phyloP scores from a whole-genome alignment of 2,113 vertebrate species.

The Pycnonotus jocosus region DNA sequence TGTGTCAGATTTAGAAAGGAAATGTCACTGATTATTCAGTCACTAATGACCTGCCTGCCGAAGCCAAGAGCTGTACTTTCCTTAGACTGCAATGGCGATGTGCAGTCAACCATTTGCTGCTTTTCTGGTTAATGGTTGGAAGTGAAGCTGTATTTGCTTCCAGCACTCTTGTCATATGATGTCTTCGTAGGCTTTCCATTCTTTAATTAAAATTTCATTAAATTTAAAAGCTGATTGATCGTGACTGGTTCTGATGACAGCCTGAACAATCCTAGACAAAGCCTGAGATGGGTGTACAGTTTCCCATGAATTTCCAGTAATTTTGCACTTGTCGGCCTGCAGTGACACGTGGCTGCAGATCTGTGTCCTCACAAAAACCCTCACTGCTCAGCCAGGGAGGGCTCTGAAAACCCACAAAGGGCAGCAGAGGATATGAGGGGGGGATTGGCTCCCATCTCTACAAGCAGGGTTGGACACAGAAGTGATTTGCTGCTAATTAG shows the following conservation, averaged over 20 bases:
- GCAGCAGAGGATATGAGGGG: neutral
- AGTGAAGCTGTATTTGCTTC: slow-evolving; percentile 53
- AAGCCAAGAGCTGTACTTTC: slow-evolving; percentile 48
- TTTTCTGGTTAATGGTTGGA: slow-evolving; percentile 45
- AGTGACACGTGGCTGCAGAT: neutral
- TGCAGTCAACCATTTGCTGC: slow-evolving; percentile 50
- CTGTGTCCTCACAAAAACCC: neutral
- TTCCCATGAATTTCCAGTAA: neutral
- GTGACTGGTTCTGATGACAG: neutral
- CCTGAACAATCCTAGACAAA: neutral
- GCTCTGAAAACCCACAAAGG: neutral
- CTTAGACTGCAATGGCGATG: slow-evolving; percentile 36
- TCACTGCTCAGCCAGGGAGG: neutral
- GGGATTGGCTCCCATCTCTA: neutral
- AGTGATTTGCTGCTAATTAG: slow-evolving; percentile 48
- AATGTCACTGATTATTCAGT: slow-evolving; percentile 67
- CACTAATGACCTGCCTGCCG: slow-evolving; percentile 39
- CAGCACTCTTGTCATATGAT: slow-evolving; percentile 14
- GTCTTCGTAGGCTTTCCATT: neutral
- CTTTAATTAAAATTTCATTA: slow-evolving; percentile 50
- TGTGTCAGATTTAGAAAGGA: slow-evolving; percentile 50
- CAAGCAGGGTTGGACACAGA: neutral
- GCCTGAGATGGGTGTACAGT: neutral
- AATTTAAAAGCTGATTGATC: slow-evolving; percentile 19
- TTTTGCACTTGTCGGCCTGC: neutral